Evolutionary conservation across 2,113 vertebrate genomes (phyloP), one percentile per base, ranked within the genome.

Genomic region (Muntiacus muntjak): DNA sequence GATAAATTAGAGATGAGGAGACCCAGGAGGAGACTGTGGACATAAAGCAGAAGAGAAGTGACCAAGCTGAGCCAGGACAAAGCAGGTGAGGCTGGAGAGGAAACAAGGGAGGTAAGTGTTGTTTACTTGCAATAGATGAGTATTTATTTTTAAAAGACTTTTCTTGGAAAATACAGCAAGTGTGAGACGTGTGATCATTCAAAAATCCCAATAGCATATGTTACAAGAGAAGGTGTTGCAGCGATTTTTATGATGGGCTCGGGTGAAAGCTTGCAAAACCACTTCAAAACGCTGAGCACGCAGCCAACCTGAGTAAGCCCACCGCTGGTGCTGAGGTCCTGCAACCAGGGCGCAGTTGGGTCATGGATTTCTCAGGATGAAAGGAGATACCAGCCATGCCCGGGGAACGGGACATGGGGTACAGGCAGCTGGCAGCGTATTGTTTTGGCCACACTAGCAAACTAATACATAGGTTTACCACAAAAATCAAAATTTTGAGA

Each of bases 61-160:
- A 5, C 45, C 28, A 13, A 15, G 2, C 40, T n/a, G 76, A 33
- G 28, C 91, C 60, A 79, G 12, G 28, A 13, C 58, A 43, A 76
- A 64, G 40, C 45, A 81, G 45, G 5, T 6, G 26, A 11, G 43
- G 54, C 47, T 47, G 15, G 50, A 36, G 81, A 89, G 54, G 52
- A 86, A 91, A 50, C 54, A 19, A 25, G 58, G 43, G 26, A 50
- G 47, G 21, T 36, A n/a, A 54, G 40, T 3, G 33, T 9, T 93
- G 67, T 95, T 93, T 60, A 83, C 64, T 85, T 64, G 67, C 87
- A 93, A 60, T 43, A 60, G 33, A 79, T 71, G 94, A 60, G 33
- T 96, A 87, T 95, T 97, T 97, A 89, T 94, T 96, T 94, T 81
- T 8, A 74, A 93, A 93, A 71, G 87, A 47, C 17, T 94, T 40